Percentiles rank a stretch among this genome's conserved stretches.
Evolutionary conservation across 2,888 invertebrate genomes (phyloP).

Genomic region (Andrena praecox): DNA sequence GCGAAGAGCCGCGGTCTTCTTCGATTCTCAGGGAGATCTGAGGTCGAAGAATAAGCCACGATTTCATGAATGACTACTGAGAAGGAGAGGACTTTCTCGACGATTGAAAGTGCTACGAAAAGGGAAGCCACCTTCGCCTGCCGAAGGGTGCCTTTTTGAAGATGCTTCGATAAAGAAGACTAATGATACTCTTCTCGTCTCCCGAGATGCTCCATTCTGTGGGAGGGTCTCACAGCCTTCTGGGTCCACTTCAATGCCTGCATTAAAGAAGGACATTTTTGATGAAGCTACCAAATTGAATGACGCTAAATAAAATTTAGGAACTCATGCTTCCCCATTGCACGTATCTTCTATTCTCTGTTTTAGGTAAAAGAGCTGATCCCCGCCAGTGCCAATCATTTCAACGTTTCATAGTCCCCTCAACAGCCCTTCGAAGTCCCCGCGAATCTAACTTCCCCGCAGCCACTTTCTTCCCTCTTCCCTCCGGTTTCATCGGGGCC

Average conservation of each 20-base stretch:
- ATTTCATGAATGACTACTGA: slow-evolving; percentile 5
- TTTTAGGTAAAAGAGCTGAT: too few relatives aligned
- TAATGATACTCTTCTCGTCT: not conserved
- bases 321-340: too few relatives aligned
- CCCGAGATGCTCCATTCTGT: not conserved
- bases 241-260: not conserved
- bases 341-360: too few relatives aligned
- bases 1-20: slow-evolving; percentile 9
- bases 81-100: not conserved
- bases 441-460: not conserved
- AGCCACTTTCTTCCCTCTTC: not conserved
- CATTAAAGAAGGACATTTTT: not conserved
- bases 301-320: not conserved
- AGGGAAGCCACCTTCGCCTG: not conserved
- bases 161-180: not conserved
- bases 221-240: not conserved
- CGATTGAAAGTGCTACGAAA: not conserved
- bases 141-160: not conserved
- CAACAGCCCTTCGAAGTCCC: not conserved
- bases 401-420: too few relatives aligned
- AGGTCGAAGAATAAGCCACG: not conserved
- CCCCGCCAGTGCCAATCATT: too few relatives aligned
- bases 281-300: not conserved
- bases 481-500: not conserved
- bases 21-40: slow-evolving; percentile 28